Evolutionary conservation across 1,140 invertebrate genomes (phyloP).

Genomic region (Wasmannia auropunctata): DNA sequence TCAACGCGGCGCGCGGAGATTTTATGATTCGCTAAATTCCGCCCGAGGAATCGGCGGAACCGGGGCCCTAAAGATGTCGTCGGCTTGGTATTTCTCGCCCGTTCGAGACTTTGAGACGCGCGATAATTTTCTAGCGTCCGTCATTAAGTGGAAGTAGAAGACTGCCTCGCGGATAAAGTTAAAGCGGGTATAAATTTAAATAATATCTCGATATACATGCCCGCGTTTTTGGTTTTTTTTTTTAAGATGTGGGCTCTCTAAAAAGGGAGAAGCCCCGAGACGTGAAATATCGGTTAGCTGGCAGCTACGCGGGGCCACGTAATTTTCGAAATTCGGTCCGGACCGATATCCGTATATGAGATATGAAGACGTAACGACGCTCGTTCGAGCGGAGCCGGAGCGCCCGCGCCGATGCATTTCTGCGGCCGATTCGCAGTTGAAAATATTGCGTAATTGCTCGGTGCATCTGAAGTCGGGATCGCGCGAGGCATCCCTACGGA

Average conservation of each 20-base stretch:
- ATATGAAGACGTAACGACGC: slow-evolving; percentile 68
- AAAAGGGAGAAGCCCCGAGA: slow-evolving; percentile 23
- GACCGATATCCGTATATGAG: slow-evolving; percentile 57
- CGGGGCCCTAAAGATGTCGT: slow-evolving; percentile 44
- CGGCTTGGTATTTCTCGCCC: slow-evolving; percentile 41
- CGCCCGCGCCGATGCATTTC: slow-evolving; percentile 34
- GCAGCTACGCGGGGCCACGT: slow-evolving; percentile 46
- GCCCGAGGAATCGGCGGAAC: slow-evolving; percentile 53
- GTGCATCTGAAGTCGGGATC: slow-evolving; percentile 42
- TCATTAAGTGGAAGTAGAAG: slow-evolving; percentile 36
- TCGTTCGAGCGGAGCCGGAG: not conserved
- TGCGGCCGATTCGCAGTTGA: slow-evolving; percentile 53
- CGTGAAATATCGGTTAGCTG: slow-evolving; percentile 51
- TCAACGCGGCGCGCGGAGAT: slow-evolving; percentile 49
- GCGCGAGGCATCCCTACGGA: slow-evolving; percentile 18
- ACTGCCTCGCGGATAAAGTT: slow-evolving; percentile 17
- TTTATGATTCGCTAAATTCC: slow-evolving; percentile 59
- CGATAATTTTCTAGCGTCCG: slow-evolving; percentile 35
- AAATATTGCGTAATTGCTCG: slow-evolving; percentile 77
- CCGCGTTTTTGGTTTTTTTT: not conserved
- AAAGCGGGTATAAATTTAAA: slow-evolving; percentile 44
- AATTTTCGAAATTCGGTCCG: slow-evolving; percentile 48
- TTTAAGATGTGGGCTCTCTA: not conserved
- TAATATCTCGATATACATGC: slow-evolving; percentile 54
- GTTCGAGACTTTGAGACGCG: not conserved